A percentile compares a stretch with the other conserved stretches of the same genome.
phyloP scores from a whole-genome alignment of 2,113 vertebrate genomes.

The Planiliza haematocheilus region DNA sequence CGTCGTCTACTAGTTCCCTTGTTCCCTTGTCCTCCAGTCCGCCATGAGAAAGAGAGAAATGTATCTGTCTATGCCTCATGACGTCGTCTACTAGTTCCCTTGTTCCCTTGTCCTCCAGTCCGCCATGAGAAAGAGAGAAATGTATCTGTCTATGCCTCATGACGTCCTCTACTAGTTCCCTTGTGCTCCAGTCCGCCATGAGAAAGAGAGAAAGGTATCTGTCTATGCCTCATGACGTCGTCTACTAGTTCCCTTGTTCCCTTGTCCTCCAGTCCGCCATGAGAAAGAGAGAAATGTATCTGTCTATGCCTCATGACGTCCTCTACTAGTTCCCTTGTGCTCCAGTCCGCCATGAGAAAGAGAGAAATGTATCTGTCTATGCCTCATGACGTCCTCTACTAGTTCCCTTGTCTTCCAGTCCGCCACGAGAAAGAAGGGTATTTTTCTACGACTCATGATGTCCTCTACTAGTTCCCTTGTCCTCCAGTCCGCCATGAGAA shows the following conservation, averaged over 20 bases:
- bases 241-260: constrained; percentile 41
- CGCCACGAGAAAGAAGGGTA: constrained; percentile 35
- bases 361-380: constrained; percentile 17
- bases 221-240: constrained; percentile 21
- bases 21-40: constrained; percentile 54
- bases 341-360: constrained; percentile 36
- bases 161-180: constrained; percentile 40
- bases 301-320: constrained; percentile 50
- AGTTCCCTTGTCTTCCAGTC: constrained; percentile 65
- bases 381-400: constrained; percentile 26
- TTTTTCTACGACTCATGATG: constrained; percentile 43
- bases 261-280: constrained; percentile 39
- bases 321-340: constrained; percentile 24
- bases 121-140: constrained; percentile 26
- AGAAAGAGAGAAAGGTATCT: constrained; percentile 38
- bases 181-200: constrained; percentile 66
- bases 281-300: constrained; percentile 35
- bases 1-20: constrained; percentile 11
- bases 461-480: constrained; percentile 61
- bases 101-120: constrained; percentile 25
- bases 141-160: constrained; percentile 12
- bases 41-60: constrained; percentile 12
- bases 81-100: no score
- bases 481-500: constrained; percentile 49
- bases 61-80: constrained; percentile 29